A percentile compares a stretch with the other conserved stretches of the same genome.
phyloP scores from a whole-genome alignment of 2,797 vertebrate genomes.

The Cephalopachus bancanus region DNA sequence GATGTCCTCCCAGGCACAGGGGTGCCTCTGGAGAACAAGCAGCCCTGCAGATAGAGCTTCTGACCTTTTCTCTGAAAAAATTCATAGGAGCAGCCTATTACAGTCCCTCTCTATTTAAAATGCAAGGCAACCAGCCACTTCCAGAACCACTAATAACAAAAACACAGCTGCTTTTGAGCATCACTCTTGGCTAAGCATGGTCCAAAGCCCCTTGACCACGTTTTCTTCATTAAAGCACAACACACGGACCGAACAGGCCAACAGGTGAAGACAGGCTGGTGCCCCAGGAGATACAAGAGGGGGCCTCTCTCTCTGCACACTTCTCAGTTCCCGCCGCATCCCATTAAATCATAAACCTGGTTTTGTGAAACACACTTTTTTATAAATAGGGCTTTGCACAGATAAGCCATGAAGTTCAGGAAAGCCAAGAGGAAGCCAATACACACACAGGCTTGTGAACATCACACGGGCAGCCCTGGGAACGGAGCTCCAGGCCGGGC shows the following conservation, averaged over 20 bases:
- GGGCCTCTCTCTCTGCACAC: not conserved
- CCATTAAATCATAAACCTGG: not conserved
- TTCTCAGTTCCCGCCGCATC: not conserved
- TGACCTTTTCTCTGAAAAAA: not conserved
- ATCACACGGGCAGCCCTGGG: not conserved
- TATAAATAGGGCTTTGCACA: conserved; percentile 19
- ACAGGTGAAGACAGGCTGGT: not conserved
- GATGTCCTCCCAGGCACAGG: fast-evolving
- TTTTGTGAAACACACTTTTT: not conserved
- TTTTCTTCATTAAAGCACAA: not conserved
- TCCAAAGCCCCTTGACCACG: not conserved
- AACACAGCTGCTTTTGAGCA: not conserved
- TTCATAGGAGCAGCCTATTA: not conserved
- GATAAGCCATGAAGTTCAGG: conserved; percentile 9
- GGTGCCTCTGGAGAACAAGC: not conserved
- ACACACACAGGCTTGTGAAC: fast-evolving
- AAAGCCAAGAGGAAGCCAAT: conserved; percentile 21
- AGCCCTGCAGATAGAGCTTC: not conserved
- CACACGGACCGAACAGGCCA: fast-evolving
- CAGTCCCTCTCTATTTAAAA: not conserved
- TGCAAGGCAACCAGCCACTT: not conserved
- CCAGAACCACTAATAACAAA: not conserved
- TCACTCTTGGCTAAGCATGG: not conserved
- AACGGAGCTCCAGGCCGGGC: not conserved
- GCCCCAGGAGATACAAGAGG: not conserved